Base-by-base conservation (phyloP, 1,140 invertebrate species). In the Tetragonula clypearis region DNA sequence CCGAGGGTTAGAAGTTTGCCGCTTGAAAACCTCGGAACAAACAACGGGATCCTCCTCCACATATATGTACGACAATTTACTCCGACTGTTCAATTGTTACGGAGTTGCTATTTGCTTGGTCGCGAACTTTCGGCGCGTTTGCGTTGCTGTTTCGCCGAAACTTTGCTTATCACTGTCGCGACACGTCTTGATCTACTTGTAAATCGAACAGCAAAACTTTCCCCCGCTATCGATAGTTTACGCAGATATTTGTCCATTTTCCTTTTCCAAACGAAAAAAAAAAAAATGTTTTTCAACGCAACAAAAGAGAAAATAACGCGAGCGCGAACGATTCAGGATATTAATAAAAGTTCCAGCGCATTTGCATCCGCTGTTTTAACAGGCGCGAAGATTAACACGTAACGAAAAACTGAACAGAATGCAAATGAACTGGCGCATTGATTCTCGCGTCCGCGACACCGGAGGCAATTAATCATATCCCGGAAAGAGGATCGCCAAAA, bases 381-480 rank as follows among this genome's bases (percentile, higher is more conserved):
- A 30, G n/a, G 30, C 56, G 30, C 55, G 74, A 41, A 35, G 30
- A 76, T 76, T 76, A 76, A 35, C 74, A 41, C 74, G 56, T 76
- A 41, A 76, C 23, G 14, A 76, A 76, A 76, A 76, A 14, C n/a
- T 21, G 26, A 49, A 19, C 76, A 21, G 49, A 66, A 68, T 53
- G 41, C 53, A 66, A 79, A 68, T 66, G 26, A 77, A 75, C 73
- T 21, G 55, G 53, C 12, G 53, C 73, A 53, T 75, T 56, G 73
- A 58, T 75, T 58, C 26, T 30, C 73, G n/a, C 41, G n/a, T 62
- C 35, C 23, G 41, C n/a, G 35, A 66, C 60, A 78, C 75, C 53
- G 15, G 23, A 65, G 35, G 60, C 76, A 53, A 78, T 66, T 78
- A 78, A 78, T 78, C 60, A 78, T 53, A 65, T 26, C 19, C 11